Base-by-base conservation (phyloP, 2,888 invertebrate genomes). In the Chaetoderma sp. region DNA sequence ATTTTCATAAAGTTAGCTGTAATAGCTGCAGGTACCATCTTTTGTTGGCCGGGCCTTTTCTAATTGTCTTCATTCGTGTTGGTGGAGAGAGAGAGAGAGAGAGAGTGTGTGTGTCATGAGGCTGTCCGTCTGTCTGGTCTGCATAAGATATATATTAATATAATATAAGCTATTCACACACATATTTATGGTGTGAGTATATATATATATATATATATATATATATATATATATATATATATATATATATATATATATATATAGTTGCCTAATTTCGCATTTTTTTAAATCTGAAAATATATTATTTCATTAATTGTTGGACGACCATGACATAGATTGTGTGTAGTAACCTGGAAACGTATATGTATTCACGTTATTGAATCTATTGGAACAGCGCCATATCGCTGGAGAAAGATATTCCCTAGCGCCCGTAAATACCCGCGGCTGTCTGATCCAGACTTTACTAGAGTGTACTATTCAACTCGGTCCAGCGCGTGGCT, bases 21-120 rank as follows among this genome's bases (percentile, higher is more conserved):
- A n/a, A n/a, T n/a, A n/a, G n/a, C n/a, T n/a, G n/a, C n/a, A n/a
- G n/a, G n/a, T n/a, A n/a, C n/a, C n/a, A n/a, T n/a, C n/a, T n/a
- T n/a, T n/a, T n/a, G n/a, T n/a, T n/a, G n/a, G n/a, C n/a, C n/a
- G n/a, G n/a, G n/a, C n/a, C n/a, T n/a, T n/a, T n/a, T n/a, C n/a
- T n/a, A n/a, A n/a, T n/a, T n/a, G n/a, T n/a, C n/a, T n/a, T n/a
- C n/a, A n/a, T n/a, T n/a, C n/a, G n/a, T n/a, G n/a, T n/a, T n/a
- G n/a, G n/a, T n/a, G 16, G 44, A 21, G 36, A 58, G 32, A 52
- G 39, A 33, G 57, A 47, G 23, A 33, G n/a, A 57, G 47, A 33
- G 39, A 25, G 4, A n/a, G 28, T 36, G 39, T 13, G 21, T 21
- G 36, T 47, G 10, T 5, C 4, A 16, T 8, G 6, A 8, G 21